Evolutionary conservation across 2,113 vertebrate genomes (phyloP), one percentile per base, ranked within the genome.

Genomic region (Zootoca vivipara): DNA sequence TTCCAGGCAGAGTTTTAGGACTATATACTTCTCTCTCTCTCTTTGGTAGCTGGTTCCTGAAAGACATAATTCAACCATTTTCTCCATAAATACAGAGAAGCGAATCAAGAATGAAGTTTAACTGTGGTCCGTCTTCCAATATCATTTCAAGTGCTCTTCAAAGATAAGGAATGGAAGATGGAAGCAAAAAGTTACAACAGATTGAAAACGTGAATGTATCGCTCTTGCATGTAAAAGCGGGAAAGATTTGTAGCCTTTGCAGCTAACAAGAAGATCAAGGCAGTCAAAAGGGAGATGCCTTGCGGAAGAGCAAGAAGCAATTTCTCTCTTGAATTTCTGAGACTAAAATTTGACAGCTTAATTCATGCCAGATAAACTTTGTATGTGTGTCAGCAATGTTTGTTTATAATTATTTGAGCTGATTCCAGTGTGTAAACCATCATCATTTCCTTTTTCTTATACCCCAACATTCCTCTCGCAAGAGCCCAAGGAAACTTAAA

Each of bases 91-190:
- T 77, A 78, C 73, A 38, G 40, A 83, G n/a, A 67, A 78, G 42
- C 69, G 81, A 78, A 56, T 83, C 87, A 88, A 52, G 81, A 78
- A 83, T 56, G 42, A 88, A 83, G 73, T 78, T 35, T 88, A 77
- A 78, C 87, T 22, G 33, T 77, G 24, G 80, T 78, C 73, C 18
- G 9, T 83, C 80, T 83, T 83, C 81, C 82, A 88, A 83, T 83
- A 69, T 83, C 80, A 83, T 77, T 83, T 83, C 80, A 83, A 83
- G 81, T 83, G 81, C 81, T 88, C 81, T 88, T 88, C 81, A 83
- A 83, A 69, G 62, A 78, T 77, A 83, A 83, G 42, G 26, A 35
- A 78, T 16, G n/a, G 87, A 65, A 83, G 73, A 73, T 78, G 40
- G 72, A 88, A 88, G 81, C n/a, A 52, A 87, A 74, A 83, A 77